Evolutionary conservation across 1,140 invertebrate species (phyloP).

Genomic region (Orussus abietinus): DNA sequence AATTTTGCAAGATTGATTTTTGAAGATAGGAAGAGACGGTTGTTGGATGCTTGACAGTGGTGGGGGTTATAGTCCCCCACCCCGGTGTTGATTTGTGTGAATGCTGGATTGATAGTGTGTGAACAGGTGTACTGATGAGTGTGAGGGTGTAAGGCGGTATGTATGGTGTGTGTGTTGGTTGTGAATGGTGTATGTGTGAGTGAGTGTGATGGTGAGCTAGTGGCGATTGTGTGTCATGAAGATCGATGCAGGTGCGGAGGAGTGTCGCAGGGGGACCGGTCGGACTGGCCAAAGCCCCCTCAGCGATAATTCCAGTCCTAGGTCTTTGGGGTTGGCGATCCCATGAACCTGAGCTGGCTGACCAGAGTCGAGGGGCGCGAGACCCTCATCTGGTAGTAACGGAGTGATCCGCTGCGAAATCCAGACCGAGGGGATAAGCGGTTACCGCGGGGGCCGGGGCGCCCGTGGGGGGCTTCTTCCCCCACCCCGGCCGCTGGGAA

Average conservation of each 20-base stretch:
- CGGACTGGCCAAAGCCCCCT: no score
- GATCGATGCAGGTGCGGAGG: no score
- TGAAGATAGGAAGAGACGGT: background rate
- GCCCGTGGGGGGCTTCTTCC: background rate
- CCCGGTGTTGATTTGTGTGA: no score
- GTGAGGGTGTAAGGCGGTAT: background rate
- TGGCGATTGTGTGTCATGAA: no score
- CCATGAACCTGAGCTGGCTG: slow-evolving; percentile 1
- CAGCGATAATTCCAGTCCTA: no score
- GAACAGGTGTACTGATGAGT: no score
- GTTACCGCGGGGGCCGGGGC: slow-evolving; percentile 6
- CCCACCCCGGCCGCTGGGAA: slow-evolving; percentile 3
- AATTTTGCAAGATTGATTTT: background rate
- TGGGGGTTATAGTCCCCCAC: no score
- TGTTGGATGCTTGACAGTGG: background rate
- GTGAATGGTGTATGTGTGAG: background rate
- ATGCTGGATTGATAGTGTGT: no score
- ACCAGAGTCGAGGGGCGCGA: background rate
- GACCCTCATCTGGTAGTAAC: background rate
- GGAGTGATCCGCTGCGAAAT: background rate
- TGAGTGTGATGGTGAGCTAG: no score
- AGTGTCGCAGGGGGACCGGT: no score
- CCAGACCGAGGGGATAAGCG: background rate
- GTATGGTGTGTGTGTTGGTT: background rate
- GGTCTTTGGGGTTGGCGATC: slow-evolving; percentile 10